Conservation (phyloP, 2,113 vertebrate genomes). For the Piliocolobus tephrosceles region DNA sequence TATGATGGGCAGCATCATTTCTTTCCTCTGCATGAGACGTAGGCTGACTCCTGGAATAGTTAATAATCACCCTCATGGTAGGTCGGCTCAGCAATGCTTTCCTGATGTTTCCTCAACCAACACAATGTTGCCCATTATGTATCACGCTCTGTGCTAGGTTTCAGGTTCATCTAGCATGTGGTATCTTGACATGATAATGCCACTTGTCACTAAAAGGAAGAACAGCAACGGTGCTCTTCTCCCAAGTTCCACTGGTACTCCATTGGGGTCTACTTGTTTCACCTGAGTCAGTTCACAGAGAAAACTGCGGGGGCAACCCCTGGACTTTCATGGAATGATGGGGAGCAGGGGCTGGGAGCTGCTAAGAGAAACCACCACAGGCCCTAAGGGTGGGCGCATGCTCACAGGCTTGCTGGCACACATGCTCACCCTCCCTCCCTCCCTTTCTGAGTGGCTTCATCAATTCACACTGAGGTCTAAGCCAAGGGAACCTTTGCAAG, state of each 20-base stretch:
- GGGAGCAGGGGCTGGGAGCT: not conserved
- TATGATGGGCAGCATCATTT: accelerated
- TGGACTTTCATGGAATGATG: not conserved
- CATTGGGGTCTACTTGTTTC: not conserved
- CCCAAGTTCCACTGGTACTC: too few relatives aligned
- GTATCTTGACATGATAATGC: not conserved
- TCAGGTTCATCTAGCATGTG: not conserved
- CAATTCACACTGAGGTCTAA: not conserved
- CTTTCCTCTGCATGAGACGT: not conserved
- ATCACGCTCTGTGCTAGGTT: not conserved
- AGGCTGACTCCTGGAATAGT: not conserved
- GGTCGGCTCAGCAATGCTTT: not conserved
- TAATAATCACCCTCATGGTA: not conserved
- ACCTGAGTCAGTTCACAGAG: not conserved
- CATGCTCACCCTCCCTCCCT: not conserved
- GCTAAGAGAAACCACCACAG: not conserved
- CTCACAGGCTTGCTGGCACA: not conserved
- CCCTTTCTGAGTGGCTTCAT: not conserved
- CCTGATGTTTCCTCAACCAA: not conserved
- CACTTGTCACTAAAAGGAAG: not conserved
- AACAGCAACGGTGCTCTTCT: accelerated
- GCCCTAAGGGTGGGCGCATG: accelerated
- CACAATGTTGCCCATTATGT: too few relatives aligned
- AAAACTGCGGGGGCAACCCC: not conserved
- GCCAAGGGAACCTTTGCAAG: not conserved